Evolutionary conservation across 2,888 invertebrate species (phyloP).

Genomic region (Sesia apiformis): DNA sequence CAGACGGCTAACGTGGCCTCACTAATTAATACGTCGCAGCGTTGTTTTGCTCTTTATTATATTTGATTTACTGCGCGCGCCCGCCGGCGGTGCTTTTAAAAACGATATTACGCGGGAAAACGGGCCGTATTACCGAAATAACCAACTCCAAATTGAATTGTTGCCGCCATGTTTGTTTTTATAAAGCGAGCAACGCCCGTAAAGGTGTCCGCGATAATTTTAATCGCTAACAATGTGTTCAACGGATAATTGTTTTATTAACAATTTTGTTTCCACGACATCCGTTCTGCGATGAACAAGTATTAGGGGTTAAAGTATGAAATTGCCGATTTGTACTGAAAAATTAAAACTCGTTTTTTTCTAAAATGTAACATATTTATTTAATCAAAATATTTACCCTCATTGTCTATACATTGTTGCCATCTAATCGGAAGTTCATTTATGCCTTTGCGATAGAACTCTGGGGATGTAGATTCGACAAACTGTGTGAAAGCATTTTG

Average conservation of each 20-base stretch:
- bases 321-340: too few species aligned
- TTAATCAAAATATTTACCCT: too few species aligned
- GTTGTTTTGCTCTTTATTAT: constrained; percentile 59
- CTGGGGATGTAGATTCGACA: too few species aligned
- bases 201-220: constrained; percentile 41
- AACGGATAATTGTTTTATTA: constrained; percentile 6
- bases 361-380: too few species aligned
- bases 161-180: constrained; percentile 49
- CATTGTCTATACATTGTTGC: too few species aligned
- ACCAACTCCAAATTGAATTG: constrained; percentile 51
- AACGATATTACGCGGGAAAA: constrained; percentile 48
- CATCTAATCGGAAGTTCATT: too few species aligned
- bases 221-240: constrained; percentile 27
- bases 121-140: constrained; percentile 45
- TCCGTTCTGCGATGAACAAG: too few species aligned
- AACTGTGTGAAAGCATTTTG: too few species aligned
- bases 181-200: constrained; percentile 23
- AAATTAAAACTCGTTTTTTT: too few species aligned
- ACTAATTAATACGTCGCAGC: constrained; percentile 55
- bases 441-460: too few species aligned
- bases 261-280: too few species aligned
- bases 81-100: constrained; percentile 43
- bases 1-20: constrained; percentile 15
- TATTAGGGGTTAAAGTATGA: too few species aligned
- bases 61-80: constrained; percentile 47